Conservation (phyloP, 1,140 invertebrate genomes). For the Drosophila azteca region DNA sequence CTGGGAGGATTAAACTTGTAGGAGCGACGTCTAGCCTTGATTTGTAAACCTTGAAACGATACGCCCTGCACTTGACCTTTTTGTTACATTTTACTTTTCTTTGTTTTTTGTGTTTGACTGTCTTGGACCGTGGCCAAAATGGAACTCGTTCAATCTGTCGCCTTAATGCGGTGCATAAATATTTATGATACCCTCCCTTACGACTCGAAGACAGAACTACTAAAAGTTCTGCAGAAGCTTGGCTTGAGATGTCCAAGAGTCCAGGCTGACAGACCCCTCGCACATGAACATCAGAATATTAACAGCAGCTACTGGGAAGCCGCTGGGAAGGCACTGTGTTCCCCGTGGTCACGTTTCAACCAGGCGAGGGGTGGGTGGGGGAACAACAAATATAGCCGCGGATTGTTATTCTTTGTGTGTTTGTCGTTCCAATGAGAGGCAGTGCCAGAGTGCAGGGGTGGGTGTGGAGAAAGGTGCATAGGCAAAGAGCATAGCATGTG, state of each 20-base stretch:
- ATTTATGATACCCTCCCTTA: constrained; percentile 63
- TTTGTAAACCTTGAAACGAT: background rate
- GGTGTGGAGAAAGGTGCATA: background rate
- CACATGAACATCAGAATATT: constrained; percentile 59
- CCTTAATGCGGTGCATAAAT: constrained; percentile 61
- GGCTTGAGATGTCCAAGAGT: constrained; percentile 1
- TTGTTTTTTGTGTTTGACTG: constrained; percentile 2
- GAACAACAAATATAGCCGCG: constrained; percentile 38
- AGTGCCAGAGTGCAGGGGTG: background rate
- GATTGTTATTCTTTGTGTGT: constrained; percentile 37
- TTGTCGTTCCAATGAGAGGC: constrained; percentile 14
- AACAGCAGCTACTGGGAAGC: constrained; percentile 56
- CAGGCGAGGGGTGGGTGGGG: background rate
- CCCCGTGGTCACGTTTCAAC: constrained; percentile 59
- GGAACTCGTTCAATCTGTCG: constrained; percentile 36
- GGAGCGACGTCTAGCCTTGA: too few relatives aligned
- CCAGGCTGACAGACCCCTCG: constrained; percentile 15
- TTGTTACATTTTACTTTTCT: constrained; percentile 9
- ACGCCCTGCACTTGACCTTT: constrained; percentile 18
- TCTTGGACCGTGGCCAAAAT: constrained; percentile 27
- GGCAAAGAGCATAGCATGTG: constrained; percentile 51
- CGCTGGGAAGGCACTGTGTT: constrained; percentile 16
- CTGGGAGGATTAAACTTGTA: too few relatives aligned
- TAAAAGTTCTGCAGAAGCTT: constrained; percentile 37
- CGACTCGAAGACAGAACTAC: constrained; percentile 23